Evolutionary conservation across 1,140 invertebrate genomes (phyloP), one percentile per base, ranked within the genome.

Genomic region (Neodiprion lecontei): DNA sequence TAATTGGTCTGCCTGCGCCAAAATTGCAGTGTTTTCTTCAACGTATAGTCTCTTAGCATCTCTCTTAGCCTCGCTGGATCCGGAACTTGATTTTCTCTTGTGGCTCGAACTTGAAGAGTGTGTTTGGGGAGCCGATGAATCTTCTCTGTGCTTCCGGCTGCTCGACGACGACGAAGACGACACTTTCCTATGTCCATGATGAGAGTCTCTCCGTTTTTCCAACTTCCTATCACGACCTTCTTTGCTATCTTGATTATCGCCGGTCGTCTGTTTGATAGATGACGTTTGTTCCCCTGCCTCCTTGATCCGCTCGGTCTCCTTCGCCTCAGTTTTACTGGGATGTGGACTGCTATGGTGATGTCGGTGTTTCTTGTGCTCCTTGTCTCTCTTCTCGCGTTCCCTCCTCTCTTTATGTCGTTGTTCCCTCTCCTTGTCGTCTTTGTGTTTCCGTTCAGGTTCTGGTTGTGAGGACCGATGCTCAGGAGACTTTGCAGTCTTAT

Each of bases 71-170:
- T 79, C 73, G 11, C 66, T 74, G 5, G 76, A 72, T 17, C 80
- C 79, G 9, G 76, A 79, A 21, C 78, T 83, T 1, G 79, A 75
- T 71, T 86, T 86, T 7, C 81, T 77, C 71, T 86, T 86, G 48
- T 84, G 82, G 66, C 79, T 83, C 4, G 82, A 83, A 53, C 77
- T 83, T 49, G 81, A 82, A 7, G 80, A 80, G 10, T 81, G 81
- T 11, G 76, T 79, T 40, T 76, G 78, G 77, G 74, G 77, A 7
- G 72, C 74, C 10, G 53, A 61, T 11, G 72, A 68, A 3, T 81
- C 80, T 9, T 75, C 75, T 53, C 69, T 73, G 11, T 50, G 72
- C 40, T 76, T 80, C 49, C 28, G 74, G 1, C 14, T 73, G 68
- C 69, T 74, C 75, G 14, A 68, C 12, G 76, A 70, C 0, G 79